Evolutionary conservation across 2,113 vertebrate genomes (phyloP).

Genomic region (Pelodiscus sinensis): DNA sequence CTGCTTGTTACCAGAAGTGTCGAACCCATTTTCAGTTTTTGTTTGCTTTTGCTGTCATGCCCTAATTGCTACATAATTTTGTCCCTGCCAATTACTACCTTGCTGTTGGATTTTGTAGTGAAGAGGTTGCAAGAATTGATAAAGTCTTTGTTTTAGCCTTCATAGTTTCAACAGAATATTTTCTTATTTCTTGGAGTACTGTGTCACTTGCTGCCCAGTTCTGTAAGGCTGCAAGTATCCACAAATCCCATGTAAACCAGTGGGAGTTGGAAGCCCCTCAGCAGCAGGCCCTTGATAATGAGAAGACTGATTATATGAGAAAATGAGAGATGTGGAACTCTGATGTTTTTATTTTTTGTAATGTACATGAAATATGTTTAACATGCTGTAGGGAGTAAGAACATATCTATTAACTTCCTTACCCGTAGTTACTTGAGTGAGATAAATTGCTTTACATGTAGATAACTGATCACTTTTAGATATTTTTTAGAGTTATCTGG

Average conservation of each 20-base stretch:
- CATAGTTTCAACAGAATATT: constrained; percentile 24
- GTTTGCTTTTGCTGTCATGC: constrained; percentile 74
- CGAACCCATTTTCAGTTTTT: constrained; percentile 73
- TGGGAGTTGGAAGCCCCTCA: neutral
- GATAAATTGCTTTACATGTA: constrained; percentile 9
- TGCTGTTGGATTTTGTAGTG: constrained; percentile 68
- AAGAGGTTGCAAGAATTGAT: constrained; percentile 69
- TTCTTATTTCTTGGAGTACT: neutral
- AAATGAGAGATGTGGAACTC: neutral
- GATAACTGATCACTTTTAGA: neutral
- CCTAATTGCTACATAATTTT: constrained; percentile 75
- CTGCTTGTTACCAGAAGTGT: constrained; percentile 74
- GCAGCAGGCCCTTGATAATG: neutral
- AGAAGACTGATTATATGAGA: fast-evolving
- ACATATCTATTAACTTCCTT: neutral
- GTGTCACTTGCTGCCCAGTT: neutral
- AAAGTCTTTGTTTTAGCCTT: constrained; percentile 57
- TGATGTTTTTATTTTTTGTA: neutral
- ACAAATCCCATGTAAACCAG: neutral
- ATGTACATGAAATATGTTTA: neutral
- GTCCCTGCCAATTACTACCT: constrained; percentile 75
- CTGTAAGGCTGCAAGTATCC: neutral
- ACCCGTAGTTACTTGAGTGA: neutral
- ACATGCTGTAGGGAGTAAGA: neutral
- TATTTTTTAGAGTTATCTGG: neutral